Base-by-base conservation (phyloP, 2,888 invertebrate species). In the Scrobipalpa atriplicella region DNA sequence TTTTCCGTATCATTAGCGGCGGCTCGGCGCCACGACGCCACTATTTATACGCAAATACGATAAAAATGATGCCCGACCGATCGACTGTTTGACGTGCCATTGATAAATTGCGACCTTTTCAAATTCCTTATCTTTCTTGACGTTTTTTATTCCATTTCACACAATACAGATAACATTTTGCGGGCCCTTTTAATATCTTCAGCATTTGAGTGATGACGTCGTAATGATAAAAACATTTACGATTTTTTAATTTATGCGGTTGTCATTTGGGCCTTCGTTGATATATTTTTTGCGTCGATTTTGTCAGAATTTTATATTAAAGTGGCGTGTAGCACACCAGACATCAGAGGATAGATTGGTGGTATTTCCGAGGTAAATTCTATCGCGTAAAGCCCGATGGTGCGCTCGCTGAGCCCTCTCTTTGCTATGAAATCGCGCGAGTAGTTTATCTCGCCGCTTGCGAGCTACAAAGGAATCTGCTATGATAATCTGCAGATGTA, bases 1-100 rank as follows among this genome's bases (percentile, higher is more conserved):
- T 93, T 93, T 93, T 93, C 93, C 93, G 92, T 90, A 86, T 93
- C 93, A 93, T 93, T 93, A 93, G 92, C 93, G 87, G 80, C 88
- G 88, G 85, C 83, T 84, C 82, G 86, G 85, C 85, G 85, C 79
- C 85, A 82, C 86, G 86, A 84, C 80, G 86, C 83, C 92, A 92
- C 92, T 92, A 92, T 92, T 92, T 92, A 92, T 90, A 92, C 91
- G 90, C 90, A 92, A 92, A 92, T 92, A 90, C 89, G 90, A 90
- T 91, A 90, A 90, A 89, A 90, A 91, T 89, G 90, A 92, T 87
- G 90, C 90, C 87, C 89, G 79, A 79, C 83, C 85, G 89, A 89
- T 90, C 91, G 90, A 87, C 88, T 91, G 91, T 87, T 90, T 90
- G 92, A 92, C 90, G 86, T 85, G 84, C 86, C 82, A 89, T 90